These are phyloP conservation scores for Acrocephalus arundinaceus DNA, from an alignment of 2,113 vertebrate genomes.

Conservation along the genomic window DNA sequence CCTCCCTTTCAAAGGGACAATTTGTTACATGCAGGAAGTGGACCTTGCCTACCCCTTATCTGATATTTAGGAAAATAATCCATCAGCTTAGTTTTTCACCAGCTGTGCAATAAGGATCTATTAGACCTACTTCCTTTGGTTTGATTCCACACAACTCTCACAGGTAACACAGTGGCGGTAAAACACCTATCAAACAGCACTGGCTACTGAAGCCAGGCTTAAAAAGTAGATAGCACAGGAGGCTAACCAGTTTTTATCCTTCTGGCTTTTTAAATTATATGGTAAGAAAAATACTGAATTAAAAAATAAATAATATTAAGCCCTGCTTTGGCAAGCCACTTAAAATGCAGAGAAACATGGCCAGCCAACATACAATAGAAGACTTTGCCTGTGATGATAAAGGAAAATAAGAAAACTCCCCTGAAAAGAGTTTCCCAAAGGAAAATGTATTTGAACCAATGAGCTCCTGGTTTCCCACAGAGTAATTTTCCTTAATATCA, in stretches of 20 bases:
- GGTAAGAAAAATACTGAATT: not conserved
- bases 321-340: not conserved
- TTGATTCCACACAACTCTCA: not conserved
- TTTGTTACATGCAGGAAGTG: not conserved
- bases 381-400: not conserved
- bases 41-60: not conserved
- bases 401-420: not conserved
- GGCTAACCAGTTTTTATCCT: not conserved
- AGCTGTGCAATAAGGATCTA: not conserved
- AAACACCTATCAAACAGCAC: not conserved
- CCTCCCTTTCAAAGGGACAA: not conserved
- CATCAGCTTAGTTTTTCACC: not conserved
- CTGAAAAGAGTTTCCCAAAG: not conserved
- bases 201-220: not conserved
- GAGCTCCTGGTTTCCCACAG: constrained; percentile 6
- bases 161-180: not conserved
- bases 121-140: not conserved
- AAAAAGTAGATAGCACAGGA: not conserved
- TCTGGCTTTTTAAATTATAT: not conserved
- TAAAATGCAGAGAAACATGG: not conserved
- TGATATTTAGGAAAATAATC: not conserved
- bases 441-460: not conserved
- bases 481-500: constrained; percentile 4
- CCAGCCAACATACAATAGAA: not conserved
- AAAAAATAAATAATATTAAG: not conserved